Evolutionary conservation across 92 coral and sea anemone genomes (phyloP).

Genomic region (Parazoanthus atlanticus): DNA sequence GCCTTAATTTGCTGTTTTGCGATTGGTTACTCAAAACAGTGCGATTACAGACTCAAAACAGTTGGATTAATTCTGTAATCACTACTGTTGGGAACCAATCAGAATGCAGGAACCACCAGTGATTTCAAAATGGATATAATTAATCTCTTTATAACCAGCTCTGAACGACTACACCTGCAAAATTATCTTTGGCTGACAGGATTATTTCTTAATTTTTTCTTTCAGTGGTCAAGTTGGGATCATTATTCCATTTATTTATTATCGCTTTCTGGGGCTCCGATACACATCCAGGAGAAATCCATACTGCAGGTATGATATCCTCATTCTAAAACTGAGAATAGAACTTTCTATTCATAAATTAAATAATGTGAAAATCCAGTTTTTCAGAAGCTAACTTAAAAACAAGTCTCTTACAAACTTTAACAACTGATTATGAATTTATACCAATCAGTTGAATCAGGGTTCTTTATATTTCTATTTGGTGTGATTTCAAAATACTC

Average conservation of each 20-base stretch:
- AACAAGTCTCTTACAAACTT: not conserved
- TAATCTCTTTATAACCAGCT: no score
- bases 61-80: no score
- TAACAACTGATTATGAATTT: not conserved
- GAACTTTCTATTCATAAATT: not conserved
- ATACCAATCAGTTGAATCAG: not conserved
- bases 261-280: conserved; percentile 88
- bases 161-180: no score
- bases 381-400: no score
- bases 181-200: not conserved
- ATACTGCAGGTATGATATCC: conserved; percentile 81
- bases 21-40: no score
- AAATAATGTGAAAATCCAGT: no score
- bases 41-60: no score
- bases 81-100: no score
- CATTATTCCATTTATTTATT: conserved; percentile 90
- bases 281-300: conserved; percentile 98
- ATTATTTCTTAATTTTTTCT: not conserved
- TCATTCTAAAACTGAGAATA: not conserved
- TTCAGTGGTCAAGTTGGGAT: conserved; percentile 96
- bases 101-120: no score
- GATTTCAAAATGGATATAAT: no score
- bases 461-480: no score
- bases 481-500: not conserved
- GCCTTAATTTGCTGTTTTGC: no score